Evolutionary conservation across 2,797 vertebrate species (phyloP), one percentile per base, ranked within the genome.

Genomic region (Arnoldichthys spilopterus): DNA sequence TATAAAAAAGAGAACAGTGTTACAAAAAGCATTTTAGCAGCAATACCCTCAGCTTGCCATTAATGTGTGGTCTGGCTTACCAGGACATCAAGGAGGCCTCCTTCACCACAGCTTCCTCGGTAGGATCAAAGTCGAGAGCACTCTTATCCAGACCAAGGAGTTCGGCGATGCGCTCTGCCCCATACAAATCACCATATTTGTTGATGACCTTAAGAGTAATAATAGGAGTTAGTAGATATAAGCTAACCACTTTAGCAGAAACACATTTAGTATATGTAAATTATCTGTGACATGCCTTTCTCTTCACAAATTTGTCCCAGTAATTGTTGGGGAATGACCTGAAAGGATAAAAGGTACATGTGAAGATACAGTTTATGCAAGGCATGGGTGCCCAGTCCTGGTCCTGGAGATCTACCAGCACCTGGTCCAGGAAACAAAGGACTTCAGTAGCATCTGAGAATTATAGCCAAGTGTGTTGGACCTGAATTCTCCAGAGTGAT

Each of bases 251-350:
- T 2, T 28, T 13, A 40, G 61, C 16, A 40, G 16, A 74, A 40
- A 74, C 47, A 24, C 54, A 87, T 20, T 68, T 32, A 70, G 20
- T 20, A 73, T 6, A 59, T 58, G 13, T 24, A 30, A 72, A 76
- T 24, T 32, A 51, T 74, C 22, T 24, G 22, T 18, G 22, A 15
- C 40, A 22, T 90, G 96, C 97, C 95, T 99, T 99, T 67, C 98
- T 95, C 88, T 99, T 99, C 79, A 99, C 95, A 89, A 99, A 99
- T 91, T 99, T 99, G 94, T 99, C 98, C 98, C 98, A 99, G 89
- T 99, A 99, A 91, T 99, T 99, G 88, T 89, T 98, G 43, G 98
- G 98, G 84, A 99, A 99, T 69, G 97, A 98, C 82, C 98, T 99
- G 87, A 32, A 90, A 20, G 22, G 85, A 74, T 82, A 81, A 26